Evolutionary conservation across 2,113 vertebrate species (phyloP), one percentile per base, ranked within the genome.

Genomic region (Periophthalmus modestus): DNA sequence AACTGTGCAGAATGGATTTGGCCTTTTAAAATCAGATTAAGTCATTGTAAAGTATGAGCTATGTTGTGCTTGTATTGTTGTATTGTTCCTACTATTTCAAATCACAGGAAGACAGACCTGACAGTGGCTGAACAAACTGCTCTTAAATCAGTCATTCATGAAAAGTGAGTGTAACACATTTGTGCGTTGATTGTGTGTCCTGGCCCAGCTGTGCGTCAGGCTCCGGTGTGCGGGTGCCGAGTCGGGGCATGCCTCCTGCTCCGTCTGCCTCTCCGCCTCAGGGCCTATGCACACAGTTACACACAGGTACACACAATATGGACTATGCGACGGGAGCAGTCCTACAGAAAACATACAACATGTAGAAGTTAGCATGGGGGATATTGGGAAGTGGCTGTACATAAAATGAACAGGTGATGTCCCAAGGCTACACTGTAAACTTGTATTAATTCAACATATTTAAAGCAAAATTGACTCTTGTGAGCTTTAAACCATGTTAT

Each of bases 191-290:
- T 80, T 62, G 77, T 62, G 77, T 72, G 74, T 72, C 36, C 7
- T 39, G 36, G 36, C 36, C 36, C 36, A 43, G 39, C 9, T 43
- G 39, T 43, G 39, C 39, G 39, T 43, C 39, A 43, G 69, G 65
- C 55, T 50, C 70, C 57, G 47, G 21, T 65, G 66, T 68, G 39
- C 69, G 13, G 36, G 23, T 28, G 81, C 54, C 89, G 80, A 88
- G 89, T 87, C 23, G 2, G 77, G 84, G 76, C 88, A 87, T 83
- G 88, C 83, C 85, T 74, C 75, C 46, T 2, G 82, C 52, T 78
- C 86, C 68, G 67, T 63, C 67, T 76, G 68, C 70, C 75, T 81
- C 78, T 19, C 12, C 28, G 80, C 88, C 73, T 68, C 74, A 69
- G 84, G 89, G 86, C 72, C 74, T 73, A 50, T 28, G 47, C 88